Percentiles rank a stretch among this genome's conserved stretches.
phyloP scores from a whole-genome alignment of 2,888 invertebrate species.

The Brenthis ino region DNA sequence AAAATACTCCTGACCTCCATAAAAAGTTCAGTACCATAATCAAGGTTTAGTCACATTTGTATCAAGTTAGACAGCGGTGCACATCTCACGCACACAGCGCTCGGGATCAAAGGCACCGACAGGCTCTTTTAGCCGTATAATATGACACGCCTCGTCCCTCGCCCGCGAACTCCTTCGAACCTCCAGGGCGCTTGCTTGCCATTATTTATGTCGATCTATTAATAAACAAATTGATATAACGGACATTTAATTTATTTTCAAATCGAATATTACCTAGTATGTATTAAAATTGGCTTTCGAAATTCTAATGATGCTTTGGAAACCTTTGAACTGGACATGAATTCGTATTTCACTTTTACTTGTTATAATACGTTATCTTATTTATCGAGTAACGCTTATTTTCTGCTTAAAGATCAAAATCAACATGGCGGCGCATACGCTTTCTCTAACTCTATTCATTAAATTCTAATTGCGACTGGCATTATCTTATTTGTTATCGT shows the following conservation, averaged over 20 bases:
- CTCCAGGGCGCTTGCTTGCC: constrained; percentile 76
- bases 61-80: constrained; percentile 79
- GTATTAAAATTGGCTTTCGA: constrained; percentile 6
- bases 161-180: constrained; percentile 68
- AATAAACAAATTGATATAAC: constrained; percentile 79
- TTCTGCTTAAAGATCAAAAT: constrained; percentile 59
- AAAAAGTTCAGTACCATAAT: constrained; percentile 79
- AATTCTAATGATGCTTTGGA: not conserved
- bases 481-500: constrained; percentile 34
- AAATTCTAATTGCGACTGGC: constrained; percentile 44
- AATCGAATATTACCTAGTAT: constrained; percentile 20
- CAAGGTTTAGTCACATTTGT: constrained; percentile 82
- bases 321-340: not conserved
- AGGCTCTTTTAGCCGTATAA: constrained; percentile 82
- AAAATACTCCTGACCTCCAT: constrained; percentile 63
- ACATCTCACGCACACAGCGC: constrained; percentile 57
- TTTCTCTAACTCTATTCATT: constrained; percentile 51
- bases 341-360: not conserved
- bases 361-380: not conserved
- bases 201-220: constrained; percentile 81
- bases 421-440: constrained; percentile 55
- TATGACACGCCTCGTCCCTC: constrained; percentile 76
- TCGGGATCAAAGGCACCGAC: constrained; percentile 81
- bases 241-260: constrained; percentile 52
- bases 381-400: constrained; percentile 52